These are phyloP conservation scores for Rhingia campestris DNA, from an alignment of 2,888 invertebrate species.

Conservation along the genomic window DNA sequence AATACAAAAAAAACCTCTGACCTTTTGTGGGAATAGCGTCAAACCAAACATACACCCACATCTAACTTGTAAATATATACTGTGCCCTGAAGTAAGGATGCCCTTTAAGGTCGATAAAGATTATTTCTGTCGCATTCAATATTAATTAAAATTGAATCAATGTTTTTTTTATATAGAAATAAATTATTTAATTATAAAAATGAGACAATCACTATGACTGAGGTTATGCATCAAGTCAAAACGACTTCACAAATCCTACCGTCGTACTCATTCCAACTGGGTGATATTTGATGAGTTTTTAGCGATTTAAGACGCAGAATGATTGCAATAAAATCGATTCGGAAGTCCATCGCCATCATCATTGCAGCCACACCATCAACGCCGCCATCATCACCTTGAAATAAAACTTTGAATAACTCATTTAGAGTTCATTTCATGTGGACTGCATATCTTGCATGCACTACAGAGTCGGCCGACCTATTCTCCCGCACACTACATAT, in stretches of 20 bases:
- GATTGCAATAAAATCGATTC: conserved; percentile 52
- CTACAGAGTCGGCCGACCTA: background rate
- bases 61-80: background rate
- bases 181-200: conserved; percentile 8
- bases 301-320: conserved; percentile 7
- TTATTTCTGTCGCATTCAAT: conserved; percentile 11
- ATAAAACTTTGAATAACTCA: conserved; percentile 41
- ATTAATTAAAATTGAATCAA: conserved; percentile 12
- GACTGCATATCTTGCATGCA: conserved; percentile 26
- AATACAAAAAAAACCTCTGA: conserved; percentile 22
- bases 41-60: background rate
- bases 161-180: background rate
- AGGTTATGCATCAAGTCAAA: background rate
- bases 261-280: background rate
- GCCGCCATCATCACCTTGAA: conserved; percentile 43
- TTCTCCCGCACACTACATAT: background rate
- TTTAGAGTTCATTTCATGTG: conserved; percentile 32
- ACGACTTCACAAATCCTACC: background rate
- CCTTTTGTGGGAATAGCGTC: conserved; percentile 17
- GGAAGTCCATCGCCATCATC: conserved; percentile 26
- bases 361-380: conserved; percentile 3
- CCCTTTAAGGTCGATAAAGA: background rate
- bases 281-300: background rate
- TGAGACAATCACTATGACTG: conserved; percentile 2
- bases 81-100: background rate